phyloP scores from a whole-genome alignment of 2,888 invertebrate species.

The Hymenopus coronatus region DNA sequence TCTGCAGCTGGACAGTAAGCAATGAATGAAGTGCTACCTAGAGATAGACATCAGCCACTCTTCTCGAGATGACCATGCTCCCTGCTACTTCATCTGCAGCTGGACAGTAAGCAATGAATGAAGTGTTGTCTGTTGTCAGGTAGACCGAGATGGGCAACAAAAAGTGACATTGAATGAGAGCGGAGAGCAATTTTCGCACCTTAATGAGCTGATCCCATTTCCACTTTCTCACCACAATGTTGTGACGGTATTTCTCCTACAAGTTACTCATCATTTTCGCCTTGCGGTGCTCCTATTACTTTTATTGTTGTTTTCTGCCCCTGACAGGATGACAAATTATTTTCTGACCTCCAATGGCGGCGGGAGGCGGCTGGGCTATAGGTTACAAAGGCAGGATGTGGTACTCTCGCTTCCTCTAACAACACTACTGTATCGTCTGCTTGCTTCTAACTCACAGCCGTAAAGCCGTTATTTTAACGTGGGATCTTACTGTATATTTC shows the following conservation, averaged over 20 bases:
- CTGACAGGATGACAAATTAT: conserved; percentile 21
- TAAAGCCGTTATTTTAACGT: no score
- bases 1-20: no score
- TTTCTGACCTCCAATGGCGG: conserved; percentile 10
- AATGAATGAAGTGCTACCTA: not conserved
- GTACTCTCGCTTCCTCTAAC: not conserved
- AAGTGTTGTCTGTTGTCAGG: not conserved
- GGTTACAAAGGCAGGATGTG: not conserved
- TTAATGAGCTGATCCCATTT: conserved; percentile 16
- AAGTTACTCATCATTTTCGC: not conserved
- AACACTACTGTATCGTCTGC: not conserved
- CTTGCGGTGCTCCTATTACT: not conserved
- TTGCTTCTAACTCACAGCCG: no score
- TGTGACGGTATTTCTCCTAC: not conserved
- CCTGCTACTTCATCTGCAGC: not conserved
- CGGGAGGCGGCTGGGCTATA: conserved; percentile 6
- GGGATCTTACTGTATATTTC: no score
- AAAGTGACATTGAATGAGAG: not conserved
- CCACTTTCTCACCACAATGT: not conserved
- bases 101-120: not conserved
- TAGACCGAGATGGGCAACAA: not conserved
- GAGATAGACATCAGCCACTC: not conserved
- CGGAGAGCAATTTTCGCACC: conserved; percentile 3
- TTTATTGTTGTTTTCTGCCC: not conserved
- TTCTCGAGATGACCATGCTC: not conserved